phyloP scores from a whole-genome alignment of 2,888 invertebrate genomes.

The Herminia tarsipennalis region DNA sequence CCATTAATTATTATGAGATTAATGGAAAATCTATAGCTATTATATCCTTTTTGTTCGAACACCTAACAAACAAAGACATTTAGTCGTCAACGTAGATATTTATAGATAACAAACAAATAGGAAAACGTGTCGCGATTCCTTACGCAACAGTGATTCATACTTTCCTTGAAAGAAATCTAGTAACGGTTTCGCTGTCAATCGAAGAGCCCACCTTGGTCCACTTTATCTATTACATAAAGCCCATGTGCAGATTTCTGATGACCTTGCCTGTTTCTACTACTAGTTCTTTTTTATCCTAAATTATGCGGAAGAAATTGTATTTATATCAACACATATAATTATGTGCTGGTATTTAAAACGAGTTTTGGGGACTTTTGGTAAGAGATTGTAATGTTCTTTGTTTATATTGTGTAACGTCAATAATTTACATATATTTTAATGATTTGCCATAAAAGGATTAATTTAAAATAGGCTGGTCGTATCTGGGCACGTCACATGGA shows the following conservation, averaged over 20 bases:
- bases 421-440: neutral
- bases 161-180: conserved; percentile 44
- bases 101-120: conserved; percentile 14
- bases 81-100: neutral
- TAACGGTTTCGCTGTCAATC: conserved; percentile 34
- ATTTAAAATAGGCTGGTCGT: too few species aligned
- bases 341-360: conserved; percentile 23
- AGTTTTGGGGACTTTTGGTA: conserved; percentile 19
- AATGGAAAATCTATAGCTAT: neutral
- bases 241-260: conserved; percentile 25
- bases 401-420: neutral
- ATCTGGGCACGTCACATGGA: too few species aligned
- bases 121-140: conserved; percentile 20
- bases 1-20: too few species aligned
- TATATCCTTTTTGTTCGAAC: neutral
- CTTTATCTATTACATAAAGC: conserved; percentile 39
- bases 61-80: neutral
- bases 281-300: conserved; percentile 20
- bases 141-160: conserved; percentile 43
- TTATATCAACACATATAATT: conserved; percentile 1
- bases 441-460: neutral
- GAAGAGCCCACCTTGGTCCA: conserved; percentile 39
- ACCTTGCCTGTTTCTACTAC: conserved; percentile 25
- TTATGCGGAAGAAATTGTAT: conserved; percentile 39
- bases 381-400: conserved; percentile 17